A percentile compares a stretch with the other conserved stretches of the same genome.
Conservation (phyloP, 2,888 invertebrate species). For the Imbricaverruca yamaguchii region DNA sequence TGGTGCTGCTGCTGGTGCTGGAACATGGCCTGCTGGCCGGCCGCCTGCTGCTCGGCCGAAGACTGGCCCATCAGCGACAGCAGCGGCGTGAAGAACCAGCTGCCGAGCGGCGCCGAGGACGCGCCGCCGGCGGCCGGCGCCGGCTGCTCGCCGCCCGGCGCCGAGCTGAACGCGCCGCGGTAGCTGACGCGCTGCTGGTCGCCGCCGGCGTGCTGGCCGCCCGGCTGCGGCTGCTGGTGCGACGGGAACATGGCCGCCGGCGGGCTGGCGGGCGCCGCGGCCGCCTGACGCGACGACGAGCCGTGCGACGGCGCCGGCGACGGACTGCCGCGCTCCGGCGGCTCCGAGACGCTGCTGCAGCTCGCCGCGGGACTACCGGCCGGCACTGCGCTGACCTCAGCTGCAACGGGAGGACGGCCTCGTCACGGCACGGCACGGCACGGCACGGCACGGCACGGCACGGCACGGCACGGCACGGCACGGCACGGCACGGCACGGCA, state of each 20-base stretch:
- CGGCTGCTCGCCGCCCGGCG: conserved; percentile 43
- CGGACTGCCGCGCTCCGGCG: conserved; percentile 51
- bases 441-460: too few species aligned
- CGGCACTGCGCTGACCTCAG: conserved; percentile 68
- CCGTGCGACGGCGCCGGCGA: conserved; percentile 37
- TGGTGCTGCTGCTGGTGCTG: conserved; percentile 28
- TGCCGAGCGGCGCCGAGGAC: conserved; percentile 52
- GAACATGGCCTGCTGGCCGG: conserved; percentile 22
- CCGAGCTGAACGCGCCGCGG: conserved; percentile 64
- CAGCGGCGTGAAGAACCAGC: conserved; percentile 63
- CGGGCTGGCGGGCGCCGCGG: conserved; percentile 24
- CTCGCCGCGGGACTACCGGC: conserved; percentile 49
- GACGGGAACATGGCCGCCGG: neutral
- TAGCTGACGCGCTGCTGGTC: conserved; percentile 45
- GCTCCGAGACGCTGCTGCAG: conserved; percentile 35
- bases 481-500: too few species aligned
- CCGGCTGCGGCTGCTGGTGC: conserved; percentile 26
- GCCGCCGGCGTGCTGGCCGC: conserved; percentile 34
- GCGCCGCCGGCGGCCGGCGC: conserved; percentile 49
- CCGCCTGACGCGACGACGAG: conserved; percentile 30
- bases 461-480: too few species aligned
- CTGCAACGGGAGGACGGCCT: conserved; percentile 40
- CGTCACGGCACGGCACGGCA: conserved; percentile 19
- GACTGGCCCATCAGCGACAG: conserved; percentile 51
- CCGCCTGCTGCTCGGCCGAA: conserved; percentile 25